phyloP scores from a whole-genome alignment of 1,140 invertebrate species.

The Argopecten irradians region DNA sequence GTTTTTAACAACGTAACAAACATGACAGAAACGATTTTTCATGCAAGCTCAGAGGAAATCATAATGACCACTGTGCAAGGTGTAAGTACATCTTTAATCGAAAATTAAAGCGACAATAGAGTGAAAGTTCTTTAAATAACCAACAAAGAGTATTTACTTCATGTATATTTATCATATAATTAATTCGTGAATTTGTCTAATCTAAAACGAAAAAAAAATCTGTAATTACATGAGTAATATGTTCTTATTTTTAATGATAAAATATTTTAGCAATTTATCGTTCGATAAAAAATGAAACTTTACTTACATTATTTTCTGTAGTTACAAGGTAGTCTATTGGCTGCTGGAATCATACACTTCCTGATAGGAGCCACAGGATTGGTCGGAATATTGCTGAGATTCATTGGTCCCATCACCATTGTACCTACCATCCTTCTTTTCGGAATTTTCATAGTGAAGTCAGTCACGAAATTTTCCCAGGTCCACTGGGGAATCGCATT shows the following conservation, averaged over 20 bases:
- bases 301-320: slow-evolving; percentile 70
- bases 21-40: neutral
- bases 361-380: slow-evolving; percentile 80
- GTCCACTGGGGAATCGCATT: slow-evolving; percentile 76
- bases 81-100: neutral
- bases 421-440: slow-evolving; percentile 77
- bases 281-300: neutral
- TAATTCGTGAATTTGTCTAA: no score
- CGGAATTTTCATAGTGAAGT: slow-evolving; percentile 75
- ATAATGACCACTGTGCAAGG: neutral
- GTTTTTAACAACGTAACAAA: neutral
- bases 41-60: neutral
- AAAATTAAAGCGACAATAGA: no score
- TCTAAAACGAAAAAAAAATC: no score
- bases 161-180: no score
- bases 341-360: slow-evolving; percentile 63
- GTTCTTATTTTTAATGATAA: neutral
- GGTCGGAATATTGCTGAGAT: slow-evolving; percentile 84
- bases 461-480: slow-evolving; percentile 67
- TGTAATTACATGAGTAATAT: neutral
- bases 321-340: slow-evolving; percentile 66
- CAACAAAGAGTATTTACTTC: no score
- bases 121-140: no score
- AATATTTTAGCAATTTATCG: neutral
- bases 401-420: slow-evolving; percentile 79